Conservation (phyloP, 2,888 invertebrate species). For the Heliconius ethilla region DNA sequence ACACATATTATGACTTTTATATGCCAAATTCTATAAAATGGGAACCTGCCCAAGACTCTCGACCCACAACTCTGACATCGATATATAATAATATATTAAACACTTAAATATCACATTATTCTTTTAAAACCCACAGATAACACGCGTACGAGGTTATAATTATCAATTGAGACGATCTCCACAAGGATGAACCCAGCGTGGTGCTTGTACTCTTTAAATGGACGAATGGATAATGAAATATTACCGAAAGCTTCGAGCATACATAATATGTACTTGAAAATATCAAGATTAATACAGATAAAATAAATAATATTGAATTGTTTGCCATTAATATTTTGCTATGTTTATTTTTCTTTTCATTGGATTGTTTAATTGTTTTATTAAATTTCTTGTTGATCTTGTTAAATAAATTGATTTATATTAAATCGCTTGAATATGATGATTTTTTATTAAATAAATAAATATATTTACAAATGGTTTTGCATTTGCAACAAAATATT, state of each 20-base stretch:
- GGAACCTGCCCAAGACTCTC: background rate
- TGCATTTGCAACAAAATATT: no score
- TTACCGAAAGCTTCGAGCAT: constrained; percentile 2
- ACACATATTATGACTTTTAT: background rate
- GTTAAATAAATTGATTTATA: no score
- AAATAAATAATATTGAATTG: constrained; percentile 13
- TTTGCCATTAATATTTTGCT: constrained; percentile 17
- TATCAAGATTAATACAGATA: constrained; percentile 24
- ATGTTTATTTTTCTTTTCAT: constrained; percentile 18
- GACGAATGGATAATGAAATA: constrained; percentile 30
- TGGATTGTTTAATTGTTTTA: constrained; percentile 15
- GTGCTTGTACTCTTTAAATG: constrained; percentile 28
- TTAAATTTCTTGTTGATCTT: no score
- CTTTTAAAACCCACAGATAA: constrained; percentile 15
- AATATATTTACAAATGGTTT: no score
- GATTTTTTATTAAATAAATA: no score
- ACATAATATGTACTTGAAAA: constrained; percentile 20
- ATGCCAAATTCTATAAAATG: background rate
- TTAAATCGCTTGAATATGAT: no score
- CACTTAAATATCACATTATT: constrained; percentile 4
- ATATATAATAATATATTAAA: constrained; percentile 20
- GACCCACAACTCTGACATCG: constrained; percentile 8
- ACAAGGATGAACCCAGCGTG: constrained; percentile 25
- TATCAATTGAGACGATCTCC: constrained; percentile 27
- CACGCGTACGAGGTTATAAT: constrained; percentile 6